Evolutionary conservation across 2,113 vertebrate genomes (phyloP).

Genomic region (Campylorhamphus procurvoides): DNA sequence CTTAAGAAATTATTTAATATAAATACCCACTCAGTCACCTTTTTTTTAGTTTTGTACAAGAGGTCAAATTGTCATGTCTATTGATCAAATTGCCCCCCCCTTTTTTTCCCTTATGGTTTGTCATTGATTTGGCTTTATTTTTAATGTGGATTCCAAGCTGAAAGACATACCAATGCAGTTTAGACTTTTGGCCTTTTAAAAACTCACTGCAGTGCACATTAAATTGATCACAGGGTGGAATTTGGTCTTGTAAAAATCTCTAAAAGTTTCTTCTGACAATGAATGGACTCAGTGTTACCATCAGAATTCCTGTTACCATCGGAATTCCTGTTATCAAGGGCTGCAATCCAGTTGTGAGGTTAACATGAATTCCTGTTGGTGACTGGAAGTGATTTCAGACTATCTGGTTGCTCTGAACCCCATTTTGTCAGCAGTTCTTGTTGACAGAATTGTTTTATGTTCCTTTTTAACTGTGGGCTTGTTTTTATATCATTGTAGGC

Average conservation of each 20-base stretch:
- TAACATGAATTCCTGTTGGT: background rate
- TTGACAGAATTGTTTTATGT: background rate
- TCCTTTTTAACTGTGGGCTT: background rate
- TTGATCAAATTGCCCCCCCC: background rate
- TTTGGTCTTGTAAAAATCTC: background rate
- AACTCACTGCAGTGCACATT: background rate
- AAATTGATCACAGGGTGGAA: background rate
- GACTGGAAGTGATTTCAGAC: background rate
- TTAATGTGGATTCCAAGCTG: background rate
- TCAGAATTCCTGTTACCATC: background rate
- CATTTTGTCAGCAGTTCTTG: background rate
- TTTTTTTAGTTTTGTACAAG: background rate
- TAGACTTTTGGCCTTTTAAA: background rate
- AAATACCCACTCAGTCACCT: background rate
- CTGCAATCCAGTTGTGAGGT: background rate
- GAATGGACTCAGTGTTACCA: background rate
- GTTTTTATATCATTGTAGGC: constrained; percentile 70
- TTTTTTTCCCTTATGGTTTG: background rate
- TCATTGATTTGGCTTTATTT: background rate
- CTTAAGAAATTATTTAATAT: background rate
- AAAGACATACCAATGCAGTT: background rate
- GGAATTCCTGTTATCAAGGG: background rate
- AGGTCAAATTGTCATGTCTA: background rate
- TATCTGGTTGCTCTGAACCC: background rate
- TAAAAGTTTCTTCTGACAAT: background rate